Conservation (phyloP, 2,113 vertebrate genomes). For the Nerophis ophidion region DNA sequence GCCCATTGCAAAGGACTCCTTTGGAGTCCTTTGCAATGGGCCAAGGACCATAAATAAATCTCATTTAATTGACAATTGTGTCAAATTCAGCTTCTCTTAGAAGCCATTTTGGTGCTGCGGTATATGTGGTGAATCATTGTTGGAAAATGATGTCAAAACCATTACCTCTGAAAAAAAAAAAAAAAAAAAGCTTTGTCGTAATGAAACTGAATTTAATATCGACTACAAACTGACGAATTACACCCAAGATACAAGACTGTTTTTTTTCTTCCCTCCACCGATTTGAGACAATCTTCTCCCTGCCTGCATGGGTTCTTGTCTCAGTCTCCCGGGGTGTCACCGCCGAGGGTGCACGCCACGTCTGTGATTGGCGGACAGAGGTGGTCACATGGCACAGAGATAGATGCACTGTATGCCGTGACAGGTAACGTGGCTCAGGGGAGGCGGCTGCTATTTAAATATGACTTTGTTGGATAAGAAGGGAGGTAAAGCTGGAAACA, state of each 20-base stretch:
- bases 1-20: too few relatives aligned
- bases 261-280: neutral
- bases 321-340: slow-evolving; percentile 27
- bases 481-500: slow-evolving; percentile 16
- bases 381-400: slow-evolving; percentile 67
- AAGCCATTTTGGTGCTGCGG: neutral
- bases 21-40: too few relatives aligned
- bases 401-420: slow-evolving; percentile 48
- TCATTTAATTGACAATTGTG: neutral
- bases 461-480: slow-evolving; percentile 17
- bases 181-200: neutral
- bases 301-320: slow-evolving; percentile 31
- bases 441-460: slow-evolving; percentile 26
- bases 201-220: neutral
- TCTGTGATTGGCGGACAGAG: slow-evolving; percentile 50
- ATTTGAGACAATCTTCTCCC: slow-evolving; percentile 14
- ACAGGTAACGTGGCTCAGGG: slow-evolving; percentile 28
- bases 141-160: neutral
- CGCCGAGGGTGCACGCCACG: slow-evolving; percentile 34
- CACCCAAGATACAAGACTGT: too few relatives aligned
- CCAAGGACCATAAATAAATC: too few relatives aligned
- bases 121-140: neutral
- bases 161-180: too few relatives aligned
- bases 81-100: neutral
- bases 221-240: neutral